Conservation (phyloP, 2,797 vertebrate species). For the Sebastes taczanowskii region DNA sequence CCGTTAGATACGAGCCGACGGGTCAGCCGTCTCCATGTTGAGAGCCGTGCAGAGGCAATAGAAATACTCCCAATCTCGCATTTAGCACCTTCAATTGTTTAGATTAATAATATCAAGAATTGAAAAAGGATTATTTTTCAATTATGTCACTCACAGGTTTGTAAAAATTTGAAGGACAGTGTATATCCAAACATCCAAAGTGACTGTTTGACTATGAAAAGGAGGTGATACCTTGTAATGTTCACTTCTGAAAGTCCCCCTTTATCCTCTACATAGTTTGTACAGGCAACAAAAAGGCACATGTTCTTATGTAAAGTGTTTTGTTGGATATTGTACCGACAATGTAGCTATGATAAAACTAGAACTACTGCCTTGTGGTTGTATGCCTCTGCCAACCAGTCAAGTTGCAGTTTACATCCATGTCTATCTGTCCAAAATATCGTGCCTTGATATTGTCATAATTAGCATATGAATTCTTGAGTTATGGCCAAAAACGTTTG, state of each 20-base stretch:
- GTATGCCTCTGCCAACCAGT: too few relatives aligned
- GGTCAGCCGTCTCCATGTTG: too few relatives aligned
- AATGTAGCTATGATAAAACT: neutral
- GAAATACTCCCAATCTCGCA: too few relatives aligned
- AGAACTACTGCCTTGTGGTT: neutral
- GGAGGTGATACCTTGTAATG: slow-evolving; percentile 9
- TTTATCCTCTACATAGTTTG: neutral
- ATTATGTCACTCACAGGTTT: neutral
- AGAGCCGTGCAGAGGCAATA: too few relatives aligned
- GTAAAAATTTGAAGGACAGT: neutral
- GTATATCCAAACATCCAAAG: slow-evolving; percentile 15
- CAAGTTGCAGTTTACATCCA: too few relatives aligned
- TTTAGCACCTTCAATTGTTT: too few relatives aligned
- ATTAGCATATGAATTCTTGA: too few relatives aligned
- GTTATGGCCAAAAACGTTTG: too few relatives aligned
- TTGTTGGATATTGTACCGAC: neutral
- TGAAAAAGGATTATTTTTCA: neutral
- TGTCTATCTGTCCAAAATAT: too few relatives aligned
- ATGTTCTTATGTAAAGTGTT: neutral
- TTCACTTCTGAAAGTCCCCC: slow-evolving; percentile 3
- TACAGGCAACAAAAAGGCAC: slow-evolving; percentile 5
- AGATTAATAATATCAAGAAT: neutral
- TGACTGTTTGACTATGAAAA: slow-evolving; percentile 30
- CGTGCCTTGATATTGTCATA: too few relatives aligned
- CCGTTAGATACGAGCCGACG: too few relatives aligned